phyloP scores from a whole-genome alignment of 2,113 vertebrate species.

The Nematolebias whitei region DNA sequence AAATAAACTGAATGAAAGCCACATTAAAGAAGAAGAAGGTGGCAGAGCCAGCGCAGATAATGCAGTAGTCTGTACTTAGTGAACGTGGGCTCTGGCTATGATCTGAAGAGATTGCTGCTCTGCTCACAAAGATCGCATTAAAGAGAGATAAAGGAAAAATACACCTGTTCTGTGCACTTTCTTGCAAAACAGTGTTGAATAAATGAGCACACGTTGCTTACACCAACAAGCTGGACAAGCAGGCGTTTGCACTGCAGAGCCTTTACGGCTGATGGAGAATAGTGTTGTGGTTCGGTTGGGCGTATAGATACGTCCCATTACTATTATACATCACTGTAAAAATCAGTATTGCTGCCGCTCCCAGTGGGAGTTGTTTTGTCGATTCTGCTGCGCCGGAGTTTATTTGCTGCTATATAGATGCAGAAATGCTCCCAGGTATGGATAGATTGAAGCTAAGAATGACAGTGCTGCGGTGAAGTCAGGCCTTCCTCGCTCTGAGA shows the following conservation, averaged over 20 bases:
- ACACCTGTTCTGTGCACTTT: neutral
- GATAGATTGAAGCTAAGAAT: constrained; percentile 50
- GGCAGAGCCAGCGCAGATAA: constrained; percentile 11
- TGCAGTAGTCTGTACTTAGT: neutral
- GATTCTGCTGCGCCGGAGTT: constrained; percentile 49
- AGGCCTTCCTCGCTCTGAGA: constrained; percentile 31
- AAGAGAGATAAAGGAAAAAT: neutral
- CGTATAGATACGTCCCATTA: constrained; percentile 48
- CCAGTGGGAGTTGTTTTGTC: constrained; percentile 57
- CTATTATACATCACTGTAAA: constrained; percentile 47
- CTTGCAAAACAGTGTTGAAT: constrained; percentile 2
- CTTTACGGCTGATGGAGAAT: constrained; percentile 23
- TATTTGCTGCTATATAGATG: constrained; percentile 57
- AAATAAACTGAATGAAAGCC: neutral
- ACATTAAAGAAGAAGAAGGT: neutral
- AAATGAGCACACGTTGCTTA: constrained; percentile 42
- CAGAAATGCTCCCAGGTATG: constrained; percentile 67
- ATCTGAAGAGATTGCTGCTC: neutral
- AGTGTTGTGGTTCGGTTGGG: constrained; percentile 52
- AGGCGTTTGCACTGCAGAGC: constrained; percentile 20
- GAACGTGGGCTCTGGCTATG: neutral
- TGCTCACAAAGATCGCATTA: neutral
- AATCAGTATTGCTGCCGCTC: constrained; percentile 36
- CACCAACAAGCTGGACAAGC: neutral
- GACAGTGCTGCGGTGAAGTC: constrained; percentile 47